Evolutionary conservation across 2,113 vertebrate species (phyloP).

Genomic region (Chloropsis cyanopogon): DNA sequence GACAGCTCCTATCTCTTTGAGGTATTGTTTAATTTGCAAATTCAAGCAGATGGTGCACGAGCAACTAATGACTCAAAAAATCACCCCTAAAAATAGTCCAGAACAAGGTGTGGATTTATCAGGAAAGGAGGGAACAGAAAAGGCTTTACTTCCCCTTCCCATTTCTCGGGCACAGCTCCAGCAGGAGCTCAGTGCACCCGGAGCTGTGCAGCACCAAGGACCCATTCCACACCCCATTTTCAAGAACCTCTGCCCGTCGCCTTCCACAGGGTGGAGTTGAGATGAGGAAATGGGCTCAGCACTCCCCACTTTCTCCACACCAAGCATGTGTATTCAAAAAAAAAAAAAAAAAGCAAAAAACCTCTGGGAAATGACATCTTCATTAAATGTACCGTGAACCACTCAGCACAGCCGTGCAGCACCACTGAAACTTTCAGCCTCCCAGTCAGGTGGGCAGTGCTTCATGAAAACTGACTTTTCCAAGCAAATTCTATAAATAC

Average conservation of each 20-base stretch:
- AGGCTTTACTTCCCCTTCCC: not conserved
- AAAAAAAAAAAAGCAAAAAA: not conserved
- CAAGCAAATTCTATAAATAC: not conserved
- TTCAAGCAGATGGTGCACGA: constrained; percentile 66
- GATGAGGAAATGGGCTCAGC: not conserved
- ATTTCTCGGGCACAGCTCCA: not conserved
- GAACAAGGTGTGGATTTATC: constrained; percentile 58
- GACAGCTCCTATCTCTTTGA: constrained; percentile 68
- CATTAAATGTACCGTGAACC: not conserved
- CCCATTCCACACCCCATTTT: not conserved
- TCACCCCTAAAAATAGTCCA: constrained; percentile 64
- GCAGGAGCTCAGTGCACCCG: rapidly evolving
- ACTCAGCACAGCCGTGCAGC: not conserved
- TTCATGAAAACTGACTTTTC: not conserved
- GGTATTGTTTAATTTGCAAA: constrained; percentile 66
- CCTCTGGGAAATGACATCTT: not conserved
- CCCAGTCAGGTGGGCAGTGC: not conserved
- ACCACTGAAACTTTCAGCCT: not conserved
- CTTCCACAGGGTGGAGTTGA: not conserved
- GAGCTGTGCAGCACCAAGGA: not conserved
- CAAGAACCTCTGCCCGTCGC: not conserved
- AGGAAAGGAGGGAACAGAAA: not conserved
- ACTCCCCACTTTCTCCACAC: not conserved
- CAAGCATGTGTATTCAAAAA: not conserved
- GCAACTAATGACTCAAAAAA: constrained; percentile 66